phyloP scores from a whole-genome alignment of 2,888 invertebrate species.

The Synergus umbraculus region DNA sequence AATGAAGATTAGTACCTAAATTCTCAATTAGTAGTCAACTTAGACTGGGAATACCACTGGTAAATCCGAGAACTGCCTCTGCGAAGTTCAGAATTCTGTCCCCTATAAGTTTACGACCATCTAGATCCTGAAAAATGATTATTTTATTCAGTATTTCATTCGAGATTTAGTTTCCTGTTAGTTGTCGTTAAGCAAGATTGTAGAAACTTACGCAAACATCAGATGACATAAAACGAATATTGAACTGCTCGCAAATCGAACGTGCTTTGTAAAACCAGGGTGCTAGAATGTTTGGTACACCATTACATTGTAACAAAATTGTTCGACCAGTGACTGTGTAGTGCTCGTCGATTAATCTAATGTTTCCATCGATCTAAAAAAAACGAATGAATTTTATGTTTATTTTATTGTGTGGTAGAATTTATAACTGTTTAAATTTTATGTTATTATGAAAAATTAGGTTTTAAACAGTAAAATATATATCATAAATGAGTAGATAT shows the following conservation, averaged over 20 bases:
- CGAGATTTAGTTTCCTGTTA: background rate
- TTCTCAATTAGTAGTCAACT: conserved; percentile 39
- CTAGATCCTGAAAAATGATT: conserved; percentile 56
- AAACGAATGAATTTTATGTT: background rate
- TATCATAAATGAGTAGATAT: no score
- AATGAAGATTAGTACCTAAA: conserved; percentile 20
- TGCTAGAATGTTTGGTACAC: conserved; percentile 59
- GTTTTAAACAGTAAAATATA: no score
- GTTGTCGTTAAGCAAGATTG: background rate
- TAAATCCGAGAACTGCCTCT: conserved; percentile 65
- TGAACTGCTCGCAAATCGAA: conserved; percentile 66
- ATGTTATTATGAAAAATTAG: no score
- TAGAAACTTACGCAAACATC: conserved; percentile 65
- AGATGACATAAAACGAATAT: conserved; percentile 66
- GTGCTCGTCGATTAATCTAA: conserved; percentile 65
- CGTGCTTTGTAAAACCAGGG: conserved; percentile 60
- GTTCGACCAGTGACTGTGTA: conserved; percentile 65
- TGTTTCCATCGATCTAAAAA: conserved; percentile 66
- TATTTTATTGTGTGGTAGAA: background rate
- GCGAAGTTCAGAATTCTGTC: conserved; percentile 67
- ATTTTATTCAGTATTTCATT: conserved; percentile 11
- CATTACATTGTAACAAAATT: conserved; percentile 70
- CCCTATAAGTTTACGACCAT: conserved; percentile 61
- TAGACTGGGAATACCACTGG: conserved; percentile 63
- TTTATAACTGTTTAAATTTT: no score